Conservation (phyloP, 2,113 vertebrate genomes). For the Phycodurus eques region DNA sequence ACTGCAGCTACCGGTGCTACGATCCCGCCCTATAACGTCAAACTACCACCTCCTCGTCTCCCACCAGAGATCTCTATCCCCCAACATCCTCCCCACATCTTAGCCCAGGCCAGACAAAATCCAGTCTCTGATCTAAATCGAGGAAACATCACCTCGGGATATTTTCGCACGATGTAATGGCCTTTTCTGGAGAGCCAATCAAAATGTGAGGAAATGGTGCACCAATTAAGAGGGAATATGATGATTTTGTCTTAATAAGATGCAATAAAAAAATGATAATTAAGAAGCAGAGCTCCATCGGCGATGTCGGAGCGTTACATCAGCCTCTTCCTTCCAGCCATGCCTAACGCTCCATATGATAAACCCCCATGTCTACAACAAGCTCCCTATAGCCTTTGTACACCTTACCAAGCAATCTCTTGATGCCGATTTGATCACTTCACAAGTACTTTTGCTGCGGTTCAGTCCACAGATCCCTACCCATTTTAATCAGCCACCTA, state of each 20-base stretch:
- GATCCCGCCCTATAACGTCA: slow-evolving; percentile 21
- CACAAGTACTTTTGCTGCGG: slow-evolving; percentile 53
- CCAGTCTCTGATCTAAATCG: slow-evolving; percentile 60
- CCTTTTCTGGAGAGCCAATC: slow-evolving; percentile 45
- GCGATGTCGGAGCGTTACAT: slow-evolving; percentile 60
- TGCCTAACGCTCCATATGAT: slow-evolving; percentile 40
- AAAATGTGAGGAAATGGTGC: slow-evolving; percentile 18
- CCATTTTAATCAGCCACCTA: slow-evolving; percentile 67
- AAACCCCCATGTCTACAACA: slow-evolving; percentile 35
- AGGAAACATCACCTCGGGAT: slow-evolving; percentile 59
- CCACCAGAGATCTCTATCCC: slow-evolving; percentile 60
- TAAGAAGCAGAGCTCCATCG: slow-evolving; percentile 30
- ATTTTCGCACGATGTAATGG: slow-evolving; percentile 48
- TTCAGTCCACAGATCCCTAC: slow-evolving; percentile 56
- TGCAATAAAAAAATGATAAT: slow-evolving; percentile 50
- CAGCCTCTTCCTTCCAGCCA: slow-evolving; percentile 61
- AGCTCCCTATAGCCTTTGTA: slow-evolving; percentile 51
- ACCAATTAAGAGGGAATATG: slow-evolving; percentile 41
- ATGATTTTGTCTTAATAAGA: slow-evolving; percentile 41
- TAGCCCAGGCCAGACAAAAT: slow-evolving; percentile 49
- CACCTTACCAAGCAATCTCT: slow-evolving; percentile 64
- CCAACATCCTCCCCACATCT: slow-evolving; percentile 57
- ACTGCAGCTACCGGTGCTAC: slow-evolving; percentile 43
- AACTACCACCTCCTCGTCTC: slow-evolving; percentile 4
- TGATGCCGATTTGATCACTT: slow-evolving; percentile 70